These are phyloP conservation scores for Sphaerophoria taeniata DNA, from an alignment of 2,888 invertebrate genomes.

Conservation along the genomic window DNA sequence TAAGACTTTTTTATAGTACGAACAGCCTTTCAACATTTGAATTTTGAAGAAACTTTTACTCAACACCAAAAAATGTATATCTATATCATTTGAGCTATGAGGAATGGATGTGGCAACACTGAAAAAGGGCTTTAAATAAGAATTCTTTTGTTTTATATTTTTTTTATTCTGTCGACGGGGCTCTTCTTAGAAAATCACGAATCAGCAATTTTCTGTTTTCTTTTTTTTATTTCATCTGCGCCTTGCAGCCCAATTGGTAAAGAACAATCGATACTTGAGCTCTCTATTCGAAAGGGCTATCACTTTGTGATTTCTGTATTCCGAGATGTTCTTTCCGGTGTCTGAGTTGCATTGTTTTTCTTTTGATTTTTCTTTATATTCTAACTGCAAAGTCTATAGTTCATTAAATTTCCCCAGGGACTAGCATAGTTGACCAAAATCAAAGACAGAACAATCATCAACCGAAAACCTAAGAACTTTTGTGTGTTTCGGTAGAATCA, in stretches of 20 bases:
- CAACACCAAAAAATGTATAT: no score
- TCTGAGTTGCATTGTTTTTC: slow-evolving; percentile 41
- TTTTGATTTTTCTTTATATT: background rate
- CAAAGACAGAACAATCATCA: slow-evolving; percentile 29
- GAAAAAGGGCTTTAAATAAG: slow-evolving; percentile 15
- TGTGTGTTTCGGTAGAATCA: slow-evolving; percentile 2
- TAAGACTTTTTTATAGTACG: no score
- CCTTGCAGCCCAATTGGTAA: background rate
- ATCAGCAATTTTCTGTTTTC: slow-evolving; percentile 48
- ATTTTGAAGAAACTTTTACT: no score
- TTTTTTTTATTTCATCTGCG: slow-evolving; percentile 9
- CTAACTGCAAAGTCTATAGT: slow-evolving; percentile 38
- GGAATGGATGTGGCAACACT: background rate
- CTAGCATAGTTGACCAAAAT: slow-evolving; percentile 20
- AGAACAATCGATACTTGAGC: slow-evolving; percentile 47
- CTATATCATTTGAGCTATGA: no score
- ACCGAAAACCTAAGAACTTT: slow-evolving; percentile 31
- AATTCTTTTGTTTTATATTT: slow-evolving; percentile 28
- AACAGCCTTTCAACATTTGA: no score
- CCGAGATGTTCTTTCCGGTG: background rate
- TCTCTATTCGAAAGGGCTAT: slow-evolving; percentile 18
- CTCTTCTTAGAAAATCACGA: slow-evolving; percentile 63
- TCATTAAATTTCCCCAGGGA: slow-evolving; percentile 64
- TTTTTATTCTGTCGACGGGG: background rate
- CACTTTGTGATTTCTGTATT: slow-evolving; percentile 13